Base-by-base conservation (phyloP, 1,140 invertebrate species). In the Euura lappo region DNA sequence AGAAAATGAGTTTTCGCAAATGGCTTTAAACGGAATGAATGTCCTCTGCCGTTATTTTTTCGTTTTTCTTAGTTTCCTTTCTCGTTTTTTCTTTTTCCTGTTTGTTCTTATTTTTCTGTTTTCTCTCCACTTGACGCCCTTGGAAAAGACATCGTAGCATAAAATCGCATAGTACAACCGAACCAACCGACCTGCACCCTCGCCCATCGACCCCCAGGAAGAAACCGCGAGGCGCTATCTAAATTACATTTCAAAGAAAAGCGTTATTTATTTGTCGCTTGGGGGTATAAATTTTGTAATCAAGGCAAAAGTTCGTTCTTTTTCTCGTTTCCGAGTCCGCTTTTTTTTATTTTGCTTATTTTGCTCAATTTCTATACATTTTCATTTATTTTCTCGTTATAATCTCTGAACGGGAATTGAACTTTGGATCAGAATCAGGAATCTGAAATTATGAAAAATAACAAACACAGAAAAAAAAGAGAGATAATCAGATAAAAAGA, bases 261-360 rank as follows among this genome's bases (percentile, higher is more conserved):
- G 75, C 71, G 79, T 83, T 83, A 83, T 83, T 83, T 82, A 83
- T 83, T 83, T 81, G 80, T 82, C 76, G 79, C 80, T 80, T 77
- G 80, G 78, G 79, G 78, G 80, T 77, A 82, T 83, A 81, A 81
- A 83, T 82, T 83, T 82, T 76, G 81, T 78, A 83, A 81, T 80
- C 80, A 78, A 80, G 76, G 77, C 51, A 6, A 28, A 28, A 28
- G 0, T 28, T 28, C 28, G 28, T 28, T 28, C 28, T 28, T 28
- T 28, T 28, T 28, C 28, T 28, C 28, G 28, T 28, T 28, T 28
- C 28, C 28, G 28, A 28, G 28, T 28, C 28, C 28, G 28, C 28
- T 28, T 28, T 28, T 1, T 28, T 28, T 28, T 28, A 28, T 28
- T 28, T 28, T 28, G 28, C 28, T 28, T 28, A 28, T 28, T 28